Evolutionary conservation across 37 sponge, comb jelly and placozoan genomes (phyloP), one percentile per base, ranked within the genome.

Genomic region (Lycopodina hypogea): DNA sequence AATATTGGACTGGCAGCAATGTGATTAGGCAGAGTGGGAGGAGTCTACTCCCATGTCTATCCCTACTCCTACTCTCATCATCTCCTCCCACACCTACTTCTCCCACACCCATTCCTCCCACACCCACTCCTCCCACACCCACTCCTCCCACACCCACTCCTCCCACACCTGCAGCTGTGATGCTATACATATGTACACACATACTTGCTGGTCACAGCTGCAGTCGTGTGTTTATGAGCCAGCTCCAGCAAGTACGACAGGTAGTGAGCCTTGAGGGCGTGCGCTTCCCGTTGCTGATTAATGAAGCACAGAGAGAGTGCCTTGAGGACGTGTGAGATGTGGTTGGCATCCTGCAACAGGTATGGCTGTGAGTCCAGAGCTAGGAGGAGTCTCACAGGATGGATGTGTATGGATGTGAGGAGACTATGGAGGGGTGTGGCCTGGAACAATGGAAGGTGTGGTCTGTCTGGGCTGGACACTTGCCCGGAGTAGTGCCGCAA

Each of bases 191-290:
- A n/a, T n/a, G n/a, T n/a, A n/a, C n/a, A n/a, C n/a, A n/a, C n/a
- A 11, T 40, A 87, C 87, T 34, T 74, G 42, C 63, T 81, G 14
- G 81, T 19, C 7, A 74, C 34, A 1, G 26, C 22, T 0, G 41
- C 29, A 1, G 45, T 58, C 2, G 74, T 84, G 50, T 82, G 33
- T 7, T 52, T 11, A 64, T 45, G 74, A 55, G 50, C 72, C 1
- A 22, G 50, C 24, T 38, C 42, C 8, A 86, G 0, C 11, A 86
- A 28, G 68, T 42, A 90, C 24, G 62, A 51, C 35, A 90, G 39
- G 52, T 78, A 82, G 56, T 90, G 79, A 12, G 72, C 37, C 65
- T 86, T 90, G 37, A 90, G 61, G 14, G 91, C 39, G 28, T 74
- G 37, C 1, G 24, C 24, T 9, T 84, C 86, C 17, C 76, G 75